Base-by-base conservation (phyloP, 2,113 vertebrate species). In the Phaethornis superciliosus region DNA sequence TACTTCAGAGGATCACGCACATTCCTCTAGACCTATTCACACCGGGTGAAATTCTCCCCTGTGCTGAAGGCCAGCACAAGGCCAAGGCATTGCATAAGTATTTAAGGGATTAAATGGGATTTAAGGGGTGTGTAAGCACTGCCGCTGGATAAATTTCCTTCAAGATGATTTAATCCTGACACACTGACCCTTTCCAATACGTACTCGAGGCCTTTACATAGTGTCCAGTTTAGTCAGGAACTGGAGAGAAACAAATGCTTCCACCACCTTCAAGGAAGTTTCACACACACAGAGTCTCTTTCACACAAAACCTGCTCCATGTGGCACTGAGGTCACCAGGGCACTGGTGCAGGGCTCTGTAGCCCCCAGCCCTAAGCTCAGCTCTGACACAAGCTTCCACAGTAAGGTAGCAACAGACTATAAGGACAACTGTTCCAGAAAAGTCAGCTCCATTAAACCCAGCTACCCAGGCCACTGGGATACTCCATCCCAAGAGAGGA, bases 1-100 rank as follows among this genome's bases (percentile, higher is more conserved):
- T 94, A 15, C 71, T 88, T 95, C 88, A 79, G 91, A 83, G 79
- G 79, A 90, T 74, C 84, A 59, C 5, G 5, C 83, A 82, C 7
- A 32, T 94, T 95, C 92, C 90, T 75, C 52, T n/a, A 81, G 85
- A 88, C 68, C 90, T 63, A 80, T 55, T 90, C 81, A 59, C 86
- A 46, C 40, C 1, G 4, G 60, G 56, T 71, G 32, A 86, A 94
- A 87, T 44, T 59, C 75, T 80, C 37, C 67, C 60, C 60, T 55
- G 0, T 6, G 17, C 56, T 51, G 60, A 91, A 54, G 65, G 88
- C 76, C 81, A 95, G 65, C 47, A 80, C 56, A 32, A 46, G 60
- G 60, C 85, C 87, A 77, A 83, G n/a, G 71, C 55, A 91, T 56
- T 59, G 80, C 67, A 14, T 21, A 88, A 85, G 71, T 33, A 54